These are phyloP conservation scores for Furnarius figulus DNA, from an alignment of 2,113 vertebrate species.

Conservation along the genomic window DNA sequence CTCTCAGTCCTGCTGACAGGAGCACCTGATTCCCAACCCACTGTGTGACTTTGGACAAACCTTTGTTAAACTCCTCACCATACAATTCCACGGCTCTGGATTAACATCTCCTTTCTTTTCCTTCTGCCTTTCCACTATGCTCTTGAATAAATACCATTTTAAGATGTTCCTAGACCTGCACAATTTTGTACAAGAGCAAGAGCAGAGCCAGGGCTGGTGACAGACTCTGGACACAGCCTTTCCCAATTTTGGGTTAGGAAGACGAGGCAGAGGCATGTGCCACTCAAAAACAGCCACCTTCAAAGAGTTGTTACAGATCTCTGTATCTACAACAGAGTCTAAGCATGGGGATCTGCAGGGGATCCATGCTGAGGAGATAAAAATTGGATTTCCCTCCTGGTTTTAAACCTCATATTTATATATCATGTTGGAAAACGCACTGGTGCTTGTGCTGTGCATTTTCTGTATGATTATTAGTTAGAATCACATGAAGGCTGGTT, in stretches of 20 bases:
- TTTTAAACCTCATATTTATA: background rate
- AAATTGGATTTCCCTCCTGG: fast-evolving
- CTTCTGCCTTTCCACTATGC: background rate
- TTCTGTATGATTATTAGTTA: background rate
- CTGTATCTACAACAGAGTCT: background rate
- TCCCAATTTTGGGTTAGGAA: background rate
- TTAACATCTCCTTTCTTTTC: background rate
- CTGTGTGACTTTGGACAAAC: background rate
- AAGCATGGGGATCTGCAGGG: background rate
- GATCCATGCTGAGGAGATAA: background rate
- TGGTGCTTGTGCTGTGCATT: background rate
- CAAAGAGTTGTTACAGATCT: background rate
- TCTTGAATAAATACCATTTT: background rate
- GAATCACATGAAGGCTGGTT: background rate
- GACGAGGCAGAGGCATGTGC: too few relatives aligned
- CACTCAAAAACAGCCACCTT: background rate
- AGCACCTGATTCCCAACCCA: background rate
- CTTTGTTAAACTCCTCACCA: background rate
- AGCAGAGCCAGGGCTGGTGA: fast-evolving
- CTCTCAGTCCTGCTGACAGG: fast-evolving
- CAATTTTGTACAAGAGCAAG: background rate
- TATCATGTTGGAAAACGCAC: background rate
- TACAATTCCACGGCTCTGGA: background rate
- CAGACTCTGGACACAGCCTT: background rate
- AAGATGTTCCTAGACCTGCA: background rate